Evolutionary conservation across 2,888 invertebrate genomes (phyloP).

Genomic region (Rhamphomyia laevipes): DNA sequence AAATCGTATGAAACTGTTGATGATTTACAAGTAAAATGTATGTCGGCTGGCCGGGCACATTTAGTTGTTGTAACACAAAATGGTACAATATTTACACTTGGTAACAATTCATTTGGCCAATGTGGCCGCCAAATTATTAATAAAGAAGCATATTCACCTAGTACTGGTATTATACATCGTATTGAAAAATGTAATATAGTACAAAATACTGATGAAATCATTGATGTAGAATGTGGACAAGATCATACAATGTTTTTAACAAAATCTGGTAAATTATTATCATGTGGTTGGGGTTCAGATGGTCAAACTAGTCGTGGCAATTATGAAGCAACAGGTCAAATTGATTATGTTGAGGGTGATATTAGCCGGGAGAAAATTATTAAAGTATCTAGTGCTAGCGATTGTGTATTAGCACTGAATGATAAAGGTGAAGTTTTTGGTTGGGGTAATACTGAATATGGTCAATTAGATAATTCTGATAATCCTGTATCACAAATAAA

Average conservation of each 20-base stretch:
- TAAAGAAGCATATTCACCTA: constrained; percentile 61
- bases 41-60: constrained; percentile 79
- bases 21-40: constrained; percentile 29
- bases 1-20: constrained; percentile 42
- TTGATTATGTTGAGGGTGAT: constrained; percentile 63
- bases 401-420: constrained; percentile 81
- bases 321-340: constrained; percentile 47
- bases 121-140: constrained; percentile 72
- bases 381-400: constrained; percentile 66
- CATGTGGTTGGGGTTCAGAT: constrained; percentile 91
- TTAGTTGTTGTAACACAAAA: constrained; percentile 62
- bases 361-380: constrained; percentile 69
- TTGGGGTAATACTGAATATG: constrained; percentile 95
- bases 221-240: constrained; percentile 60
- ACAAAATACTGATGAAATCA: constrained; percentile 50
- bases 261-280: constrained; percentile 65
- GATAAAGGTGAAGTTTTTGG: constrained; percentile 87
- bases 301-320: constrained; percentile 83
- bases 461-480: constrained; percentile 50
- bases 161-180: constrained; percentile 48
- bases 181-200: constrained; percentile 52
- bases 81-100: constrained; percentile 72
- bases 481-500: constrained; percentile 49
- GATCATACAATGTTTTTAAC: constrained; percentile 70
- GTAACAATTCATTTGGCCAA: constrained; percentile 90